These are phyloP conservation scores for Pipistrellus pygmaeus DNA, from an alignment of 2,797 vertebrate species.

Conservation along the genomic window DNA sequence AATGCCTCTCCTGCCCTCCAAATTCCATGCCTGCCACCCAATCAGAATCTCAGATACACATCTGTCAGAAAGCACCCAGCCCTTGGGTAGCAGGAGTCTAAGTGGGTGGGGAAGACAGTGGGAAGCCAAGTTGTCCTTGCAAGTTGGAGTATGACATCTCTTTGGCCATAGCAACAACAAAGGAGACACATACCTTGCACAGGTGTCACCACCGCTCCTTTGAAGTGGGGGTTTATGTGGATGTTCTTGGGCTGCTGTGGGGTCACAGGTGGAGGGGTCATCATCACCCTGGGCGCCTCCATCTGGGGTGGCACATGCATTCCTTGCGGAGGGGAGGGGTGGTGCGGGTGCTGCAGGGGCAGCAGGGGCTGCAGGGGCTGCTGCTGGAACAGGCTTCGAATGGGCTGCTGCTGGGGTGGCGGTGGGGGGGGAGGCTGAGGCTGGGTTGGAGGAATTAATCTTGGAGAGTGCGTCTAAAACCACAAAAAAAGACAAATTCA, in stretches of 20 bases:
- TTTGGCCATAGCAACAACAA: background rate
- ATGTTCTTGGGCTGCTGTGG: conserved; percentile 97
- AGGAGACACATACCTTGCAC: conserved; percentile 92
- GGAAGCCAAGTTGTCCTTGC: background rate
- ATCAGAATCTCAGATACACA: background rate
- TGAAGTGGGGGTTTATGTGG: conserved; percentile 99
- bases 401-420: conserved; percentile 86
- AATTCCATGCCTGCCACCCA: background rate
- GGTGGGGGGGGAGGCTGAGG: conserved; percentile 66
- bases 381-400: conserved; percentile 89
- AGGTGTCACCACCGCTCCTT: conserved; percentile 94
- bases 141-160: rapidly evolving
- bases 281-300: conserved; percentile 92
- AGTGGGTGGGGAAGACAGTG: background rate
- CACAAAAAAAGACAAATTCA: conserved; percentile 78
- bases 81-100: background rate
- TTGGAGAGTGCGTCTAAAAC: conserved; percentile 88
- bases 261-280: conserved; percentile 90
- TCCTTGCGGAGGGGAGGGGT: conserved; percentile 89
- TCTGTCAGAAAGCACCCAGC: background rate
- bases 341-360: conserved; percentile 93
- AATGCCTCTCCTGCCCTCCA: background rate
- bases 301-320: conserved; percentile 91
- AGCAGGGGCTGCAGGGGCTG: conserved; percentile 94
- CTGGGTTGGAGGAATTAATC: conserved; percentile 86